These are phyloP conservation scores for Spodoptera littoralis DNA, from an alignment of 2,888 invertebrate species.

Conservation along the genomic window DNA sequence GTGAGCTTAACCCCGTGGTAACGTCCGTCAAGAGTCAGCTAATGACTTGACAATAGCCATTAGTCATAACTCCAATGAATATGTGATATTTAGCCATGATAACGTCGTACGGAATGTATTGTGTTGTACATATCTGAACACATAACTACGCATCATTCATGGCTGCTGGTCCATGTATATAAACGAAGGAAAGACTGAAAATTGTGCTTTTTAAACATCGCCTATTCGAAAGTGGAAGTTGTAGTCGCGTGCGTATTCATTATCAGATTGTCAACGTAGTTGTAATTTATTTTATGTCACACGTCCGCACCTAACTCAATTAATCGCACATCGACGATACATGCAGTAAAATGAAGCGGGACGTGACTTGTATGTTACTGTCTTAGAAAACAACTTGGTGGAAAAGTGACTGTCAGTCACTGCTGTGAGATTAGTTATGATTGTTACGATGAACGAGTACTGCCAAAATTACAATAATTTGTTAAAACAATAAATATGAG, in stretches of 20 bases:
- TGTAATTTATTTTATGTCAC: conserved; percentile 16
- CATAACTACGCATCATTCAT: conserved; percentile 52
- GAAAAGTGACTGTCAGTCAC: conserved; percentile 26
- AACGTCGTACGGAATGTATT: conserved; percentile 51
- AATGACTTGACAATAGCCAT: conserved; percentile 64
- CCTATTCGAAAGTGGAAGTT: conserved; percentile 44
- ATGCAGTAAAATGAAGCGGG: conserved; percentile 34
- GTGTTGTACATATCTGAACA: conserved; percentile 61
- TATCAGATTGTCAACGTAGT: conserved; percentile 29
- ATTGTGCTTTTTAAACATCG: conserved; percentile 60
- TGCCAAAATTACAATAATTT: conserved; percentile 43
- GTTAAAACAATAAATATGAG: conserved; percentile 18
- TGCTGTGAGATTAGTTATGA: conserved; percentile 35
- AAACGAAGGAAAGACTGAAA: conserved; percentile 84
- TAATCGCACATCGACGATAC: conserved; percentile 26
- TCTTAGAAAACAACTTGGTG: conserved; percentile 20
- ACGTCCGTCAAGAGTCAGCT: conserved; percentile 65
- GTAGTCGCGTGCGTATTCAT: conserved; percentile 35
- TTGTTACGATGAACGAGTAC: conserved; percentile 29
- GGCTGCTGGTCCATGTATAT: conserved; percentile 79
- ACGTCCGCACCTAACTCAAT: conserved; percentile 30
- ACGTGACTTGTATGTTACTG: conserved; percentile 22
- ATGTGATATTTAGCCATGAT: conserved; percentile 71
- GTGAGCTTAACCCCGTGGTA: conserved; percentile 53
- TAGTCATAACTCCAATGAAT: conserved; percentile 67